These are phyloP conservation scores for Hydrophis major DNA, from an alignment of 2,797 vertebrate species.

Conservation along the genomic window DNA sequence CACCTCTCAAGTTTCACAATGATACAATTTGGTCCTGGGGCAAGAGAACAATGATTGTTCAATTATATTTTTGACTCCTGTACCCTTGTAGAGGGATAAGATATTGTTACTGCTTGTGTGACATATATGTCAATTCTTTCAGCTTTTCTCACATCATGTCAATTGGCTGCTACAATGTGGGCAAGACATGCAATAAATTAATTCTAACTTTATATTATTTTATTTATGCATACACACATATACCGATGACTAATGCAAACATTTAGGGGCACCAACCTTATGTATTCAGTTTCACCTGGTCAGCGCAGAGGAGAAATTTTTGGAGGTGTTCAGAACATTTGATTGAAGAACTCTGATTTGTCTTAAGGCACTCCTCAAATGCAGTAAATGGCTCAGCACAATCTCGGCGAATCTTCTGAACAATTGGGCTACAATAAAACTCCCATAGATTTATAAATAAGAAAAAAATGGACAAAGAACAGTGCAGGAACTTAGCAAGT, in stretches of 20 bases:
- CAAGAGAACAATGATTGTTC: background rate
- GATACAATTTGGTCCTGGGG: background rate
- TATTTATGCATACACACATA: background rate
- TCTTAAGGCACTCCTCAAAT: constrained; percentile 85
- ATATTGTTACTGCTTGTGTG: background rate
- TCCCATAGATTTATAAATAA: background rate
- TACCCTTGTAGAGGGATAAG: background rate
- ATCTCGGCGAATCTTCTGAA: constrained; percentile 83
- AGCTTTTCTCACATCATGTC: background rate
- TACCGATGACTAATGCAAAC: accelerated
- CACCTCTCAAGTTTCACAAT: background rate
- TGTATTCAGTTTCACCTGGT: constrained; percentile 75
- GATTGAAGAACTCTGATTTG: constrained; percentile 74
- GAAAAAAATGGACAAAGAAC: background rate
- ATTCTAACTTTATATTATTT: background rate
- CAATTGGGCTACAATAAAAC: constrained; percentile 79
- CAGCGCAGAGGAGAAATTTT: constrained; percentile 85
- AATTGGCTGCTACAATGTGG: background rate
- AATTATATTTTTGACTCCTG: background rate
- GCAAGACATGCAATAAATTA: background rate
- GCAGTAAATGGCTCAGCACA: constrained; percentile 81
- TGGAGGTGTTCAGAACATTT: constrained; percentile 79
- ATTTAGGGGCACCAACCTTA: constrained; percentile 35
- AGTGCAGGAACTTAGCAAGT: background rate
- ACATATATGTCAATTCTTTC: background rate